A percentile compares a stretch with the other conserved stretches of the same genome.
Conservation (phyloP, 2,113 vertebrate species). For the Tachycineta bicolor region DNA sequence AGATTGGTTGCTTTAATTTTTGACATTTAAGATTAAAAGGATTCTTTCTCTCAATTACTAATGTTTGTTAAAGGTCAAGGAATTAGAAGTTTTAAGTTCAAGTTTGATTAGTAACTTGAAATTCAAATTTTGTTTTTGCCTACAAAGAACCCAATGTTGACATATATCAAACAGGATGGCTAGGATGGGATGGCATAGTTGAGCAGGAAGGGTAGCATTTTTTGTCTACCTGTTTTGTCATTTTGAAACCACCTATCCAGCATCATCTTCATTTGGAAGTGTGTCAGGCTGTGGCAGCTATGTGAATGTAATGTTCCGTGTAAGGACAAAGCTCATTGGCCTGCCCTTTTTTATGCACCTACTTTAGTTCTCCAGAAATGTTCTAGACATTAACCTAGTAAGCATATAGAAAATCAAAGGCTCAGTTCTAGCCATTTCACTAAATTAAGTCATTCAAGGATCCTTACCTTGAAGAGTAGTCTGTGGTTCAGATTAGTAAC, state of each 20-base stretch:
- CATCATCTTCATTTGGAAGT: background rate
- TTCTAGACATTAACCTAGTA: background rate
- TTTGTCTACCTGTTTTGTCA: background rate
- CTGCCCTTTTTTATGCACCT: background rate
- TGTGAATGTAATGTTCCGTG: background rate
- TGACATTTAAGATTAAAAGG: background rate
- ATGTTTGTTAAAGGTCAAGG: background rate
- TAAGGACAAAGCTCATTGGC: background rate
- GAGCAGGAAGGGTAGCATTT: background rate
- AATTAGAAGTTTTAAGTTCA: background rate
- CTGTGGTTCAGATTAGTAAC: background rate
- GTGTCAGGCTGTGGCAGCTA: background rate
- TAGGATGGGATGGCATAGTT: background rate
- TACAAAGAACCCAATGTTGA: background rate
- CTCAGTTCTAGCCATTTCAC: background rate
- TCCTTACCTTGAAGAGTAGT: background rate
- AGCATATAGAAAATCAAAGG: background rate
- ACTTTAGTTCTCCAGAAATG: background rate
- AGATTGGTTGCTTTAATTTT: background rate
- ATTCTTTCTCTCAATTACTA: background rate
- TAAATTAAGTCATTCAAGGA: background rate
- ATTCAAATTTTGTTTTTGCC: background rate
- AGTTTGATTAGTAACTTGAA: background rate
- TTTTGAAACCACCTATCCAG: background rate
- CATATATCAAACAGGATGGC: background rate